Evolutionary conservation across 2,113 vertebrate genomes (phyloP).

Genomic region (Paedocypris sp.): DNA sequence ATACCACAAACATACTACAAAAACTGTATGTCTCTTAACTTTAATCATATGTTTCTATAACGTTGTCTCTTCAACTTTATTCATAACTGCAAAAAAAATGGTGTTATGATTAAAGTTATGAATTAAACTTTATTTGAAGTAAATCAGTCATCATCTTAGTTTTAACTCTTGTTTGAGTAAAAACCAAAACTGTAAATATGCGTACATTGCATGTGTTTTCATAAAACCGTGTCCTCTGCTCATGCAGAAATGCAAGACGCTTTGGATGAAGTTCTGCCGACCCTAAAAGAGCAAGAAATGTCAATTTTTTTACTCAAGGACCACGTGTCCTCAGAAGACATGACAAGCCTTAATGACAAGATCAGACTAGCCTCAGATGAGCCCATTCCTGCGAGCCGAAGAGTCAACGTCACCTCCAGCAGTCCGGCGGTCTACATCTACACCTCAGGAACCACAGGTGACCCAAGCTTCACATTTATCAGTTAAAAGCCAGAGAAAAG

Average conservation of each 20-base stretch:
- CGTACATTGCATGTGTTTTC: not conserved
- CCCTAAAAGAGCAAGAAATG: slow-evolving; percentile 56
- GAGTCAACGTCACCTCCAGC: slow-evolving; percentile 51
- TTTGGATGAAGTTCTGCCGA: slow-evolving; percentile 68
- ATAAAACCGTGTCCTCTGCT: not conserved
- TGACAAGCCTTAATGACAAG: slow-evolving; percentile 61
- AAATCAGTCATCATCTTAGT: too few species aligned
- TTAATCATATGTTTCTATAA: too few species aligned
- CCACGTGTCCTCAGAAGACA: slow-evolving; percentile 40
- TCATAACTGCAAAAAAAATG: too few species aligned
- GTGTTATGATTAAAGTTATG: too few species aligned
- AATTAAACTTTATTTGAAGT: too few species aligned
- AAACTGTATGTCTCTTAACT: too few species aligned
- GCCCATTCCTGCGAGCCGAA: slow-evolving; percentile 52
- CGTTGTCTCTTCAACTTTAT: too few species aligned
- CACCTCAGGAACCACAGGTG: slow-evolving; percentile 86
- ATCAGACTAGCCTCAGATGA: slow-evolving; percentile 58
- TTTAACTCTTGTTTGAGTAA: too few species aligned
- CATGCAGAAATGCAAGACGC: slow-evolving; percentile 57
- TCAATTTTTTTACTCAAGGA: slow-evolving; percentile 59
- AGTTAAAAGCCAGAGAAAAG: too few species aligned
- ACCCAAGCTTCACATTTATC: not conserved
- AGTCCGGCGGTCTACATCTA: slow-evolving; percentile 67
- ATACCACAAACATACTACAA: too few species aligned
- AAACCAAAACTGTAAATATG: too few species aligned